These are phyloP conservation scores for Scrobipalpa costella DNA, from an alignment of 2,888 invertebrate species.

Conservation along the genomic window DNA sequence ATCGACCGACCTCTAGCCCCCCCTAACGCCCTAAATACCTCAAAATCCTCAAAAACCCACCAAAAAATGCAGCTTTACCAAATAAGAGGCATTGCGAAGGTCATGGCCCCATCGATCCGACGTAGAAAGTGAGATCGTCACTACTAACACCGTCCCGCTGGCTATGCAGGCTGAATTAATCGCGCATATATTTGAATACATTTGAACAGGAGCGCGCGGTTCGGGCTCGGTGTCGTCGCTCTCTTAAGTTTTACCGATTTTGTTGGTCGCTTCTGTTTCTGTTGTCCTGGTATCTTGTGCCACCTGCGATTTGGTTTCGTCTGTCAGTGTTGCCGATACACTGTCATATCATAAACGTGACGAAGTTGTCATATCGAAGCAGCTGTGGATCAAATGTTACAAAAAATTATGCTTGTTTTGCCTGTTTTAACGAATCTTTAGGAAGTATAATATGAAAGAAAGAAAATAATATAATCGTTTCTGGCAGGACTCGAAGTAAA, in stretches of 20 bases:
- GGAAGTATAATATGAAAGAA: too few species aligned
- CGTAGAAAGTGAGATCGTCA: slow-evolving; percentile 81
- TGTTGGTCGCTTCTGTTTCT: slow-evolving; percentile 51
- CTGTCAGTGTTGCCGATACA: not conserved
- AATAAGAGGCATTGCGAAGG: slow-evolving; percentile 77
- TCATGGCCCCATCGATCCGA: slow-evolving; percentile 80
- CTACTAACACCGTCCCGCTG: slow-evolving; percentile 81
- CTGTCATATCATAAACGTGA: slow-evolving; percentile 16
- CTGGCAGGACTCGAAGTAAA: too few species aligned
- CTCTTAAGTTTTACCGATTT: slow-evolving; percentile 76
- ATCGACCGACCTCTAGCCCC: not conserved
- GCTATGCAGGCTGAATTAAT: slow-evolving; percentile 82
- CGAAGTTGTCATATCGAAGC: slow-evolving; percentile 12
- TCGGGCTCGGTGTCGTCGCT: slow-evolving; percentile 76
- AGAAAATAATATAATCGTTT: too few species aligned
- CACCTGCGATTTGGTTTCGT: not conserved
- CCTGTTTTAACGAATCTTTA: too few species aligned
- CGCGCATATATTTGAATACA: slow-evolving; percentile 82
- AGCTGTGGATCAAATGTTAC: too few species aligned
- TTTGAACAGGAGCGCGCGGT: slow-evolving; percentile 64
- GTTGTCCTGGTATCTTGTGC: not conserved
- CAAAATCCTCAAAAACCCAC: slow-evolving; percentile 27
- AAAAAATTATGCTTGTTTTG: too few species aligned
- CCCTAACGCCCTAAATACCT: slow-evolving; percentile 10
- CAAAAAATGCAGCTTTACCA: slow-evolving; percentile 69